Evolutionary conservation across 2,888 invertebrate genomes (phyloP).

Genomic region (Andrena hattorfiana): DNA sequence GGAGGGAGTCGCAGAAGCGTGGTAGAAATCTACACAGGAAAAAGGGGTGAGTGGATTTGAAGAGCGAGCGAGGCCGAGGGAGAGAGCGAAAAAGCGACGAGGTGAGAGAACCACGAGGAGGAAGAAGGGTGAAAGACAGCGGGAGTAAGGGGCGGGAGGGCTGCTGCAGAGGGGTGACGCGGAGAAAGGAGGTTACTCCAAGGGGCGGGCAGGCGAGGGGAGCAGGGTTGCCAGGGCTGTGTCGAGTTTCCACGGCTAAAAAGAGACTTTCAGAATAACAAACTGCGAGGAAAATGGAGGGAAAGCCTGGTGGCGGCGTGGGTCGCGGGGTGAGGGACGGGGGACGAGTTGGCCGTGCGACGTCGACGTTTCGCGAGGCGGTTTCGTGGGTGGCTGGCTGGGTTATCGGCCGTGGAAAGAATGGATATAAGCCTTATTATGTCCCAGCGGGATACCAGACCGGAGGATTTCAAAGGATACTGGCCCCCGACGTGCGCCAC

Average conservation of each 20-base stretch:
- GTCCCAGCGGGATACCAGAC: conserved; percentile 55
- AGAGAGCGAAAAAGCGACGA: conserved; percentile 46
- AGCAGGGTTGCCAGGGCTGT: conserved; percentile 69
- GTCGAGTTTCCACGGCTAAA: conserved; percentile 80
- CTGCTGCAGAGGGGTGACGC: conserved; percentile 45
- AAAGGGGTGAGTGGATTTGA: conserved; percentile 73
- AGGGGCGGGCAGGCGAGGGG: conserved; percentile 32
- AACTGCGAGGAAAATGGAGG: conserved; percentile 73
- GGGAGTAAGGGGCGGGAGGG: conserved; percentile 11
- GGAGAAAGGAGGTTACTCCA: conserved; percentile 66
- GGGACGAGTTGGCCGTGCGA: conserved; percentile 5
- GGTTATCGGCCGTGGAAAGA: conserved; percentile 54
- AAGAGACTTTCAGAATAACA: conserved; percentile 80
- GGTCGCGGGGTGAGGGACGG: conserved; percentile 1
- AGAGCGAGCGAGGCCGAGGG: conserved; percentile 65
- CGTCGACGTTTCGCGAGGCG: conserved; percentile 46
- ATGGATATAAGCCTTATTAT: conserved; percentile 63
- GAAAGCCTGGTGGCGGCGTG: conserved; percentile 32
- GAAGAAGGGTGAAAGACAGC: conserved; percentile 31
- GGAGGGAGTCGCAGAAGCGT: conserved; percentile 65
- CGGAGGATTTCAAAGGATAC: conserved; percentile 47
- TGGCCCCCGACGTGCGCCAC: conserved; percentile 10
- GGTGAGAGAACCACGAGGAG: conserved; percentile 39
- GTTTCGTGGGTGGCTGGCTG: conserved; percentile 56
- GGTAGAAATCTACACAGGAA: conserved; percentile 72